Conservation (phyloP, 1,140 invertebrate species). For the Brachionus rubens region DNA sequence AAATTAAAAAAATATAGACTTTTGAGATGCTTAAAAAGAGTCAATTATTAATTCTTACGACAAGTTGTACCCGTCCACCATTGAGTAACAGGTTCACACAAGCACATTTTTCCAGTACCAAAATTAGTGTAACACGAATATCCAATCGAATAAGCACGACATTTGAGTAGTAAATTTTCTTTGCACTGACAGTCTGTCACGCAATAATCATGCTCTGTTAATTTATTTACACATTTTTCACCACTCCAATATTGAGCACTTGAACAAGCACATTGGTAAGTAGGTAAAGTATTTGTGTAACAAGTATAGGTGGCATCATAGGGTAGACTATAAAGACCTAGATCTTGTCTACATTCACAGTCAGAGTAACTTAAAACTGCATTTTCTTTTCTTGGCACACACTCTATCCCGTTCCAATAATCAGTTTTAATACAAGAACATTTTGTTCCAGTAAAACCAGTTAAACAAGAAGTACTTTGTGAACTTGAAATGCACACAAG, state of each 20-base stretch:
- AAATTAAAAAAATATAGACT: no score
- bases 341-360: not conserved
- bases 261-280: not conserved
- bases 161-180: no score
- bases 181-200: not conserved
- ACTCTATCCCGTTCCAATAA: not conserved
- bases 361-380: not conserved
- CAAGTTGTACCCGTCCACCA: no score
- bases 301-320: not conserved
- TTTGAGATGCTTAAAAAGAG: no score
- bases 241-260: slow-evolving; percentile 26
- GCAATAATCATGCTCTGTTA: not conserved
- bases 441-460: no score
- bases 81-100: no score
- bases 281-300: not conserved
- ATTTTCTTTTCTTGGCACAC: not conserved
- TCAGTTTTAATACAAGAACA: not conserved
- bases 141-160: no score
- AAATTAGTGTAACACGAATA: no score
- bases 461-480: not conserved
- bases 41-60: no score
- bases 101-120: no score
- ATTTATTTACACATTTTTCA: no score
- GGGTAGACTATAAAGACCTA: not conserved
- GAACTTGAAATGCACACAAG: not conserved